Evolutionary conservation across 2,113 vertebrate genomes (phyloP).

Genomic region (Puntigrus tetrazona): DNA sequence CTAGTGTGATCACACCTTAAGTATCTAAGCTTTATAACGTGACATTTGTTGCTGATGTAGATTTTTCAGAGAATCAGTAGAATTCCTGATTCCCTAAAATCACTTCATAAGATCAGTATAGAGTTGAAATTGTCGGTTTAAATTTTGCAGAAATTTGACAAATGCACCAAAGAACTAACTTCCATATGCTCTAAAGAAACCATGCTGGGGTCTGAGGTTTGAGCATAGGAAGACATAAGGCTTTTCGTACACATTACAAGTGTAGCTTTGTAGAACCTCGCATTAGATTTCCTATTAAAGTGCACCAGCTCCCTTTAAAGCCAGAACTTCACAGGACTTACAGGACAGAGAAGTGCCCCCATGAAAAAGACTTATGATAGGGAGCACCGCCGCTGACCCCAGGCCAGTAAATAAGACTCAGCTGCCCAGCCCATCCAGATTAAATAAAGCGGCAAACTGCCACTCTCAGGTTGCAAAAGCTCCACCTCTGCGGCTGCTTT

Average conservation of each 20-base stretch:
- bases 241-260: slow-evolving; percentile 58
- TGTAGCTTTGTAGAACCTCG: slow-evolving; percentile 57
- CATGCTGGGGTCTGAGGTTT: neutral
- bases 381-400: slow-evolving; percentile 61
- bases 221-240: slow-evolving; percentile 53
- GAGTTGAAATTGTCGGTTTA: neutral
- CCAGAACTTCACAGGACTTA: slow-evolving; percentile 72
- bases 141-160: neutral
- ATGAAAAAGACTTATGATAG: slow-evolving; percentile 70
- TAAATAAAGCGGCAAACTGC: slow-evolving; percentile 70
- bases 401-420: slow-evolving; percentile 62
- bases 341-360: slow-evolving; percentile 65
- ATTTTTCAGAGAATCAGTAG: neutral
- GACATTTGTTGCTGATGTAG: neutral
- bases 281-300: slow-evolving; percentile 67
- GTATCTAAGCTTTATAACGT: neutral
- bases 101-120: neutral
- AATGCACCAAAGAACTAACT: neutral
- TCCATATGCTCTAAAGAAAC: slow-evolving; percentile 47
- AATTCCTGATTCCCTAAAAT: neutral
- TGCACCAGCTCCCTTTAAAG: slow-evolving; percentile 37
- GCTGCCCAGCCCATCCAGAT: slow-evolving; percentile 65
- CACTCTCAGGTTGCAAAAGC: slow-evolving; percentile 59
- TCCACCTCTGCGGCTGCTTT: slow-evolving; percentile 73
- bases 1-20: neutral